Percentiles rank a stretch among this genome's conserved stretches.
Conservation (phyloP, 1,140 invertebrate genomes). For the Orchesella cincta region DNA sequence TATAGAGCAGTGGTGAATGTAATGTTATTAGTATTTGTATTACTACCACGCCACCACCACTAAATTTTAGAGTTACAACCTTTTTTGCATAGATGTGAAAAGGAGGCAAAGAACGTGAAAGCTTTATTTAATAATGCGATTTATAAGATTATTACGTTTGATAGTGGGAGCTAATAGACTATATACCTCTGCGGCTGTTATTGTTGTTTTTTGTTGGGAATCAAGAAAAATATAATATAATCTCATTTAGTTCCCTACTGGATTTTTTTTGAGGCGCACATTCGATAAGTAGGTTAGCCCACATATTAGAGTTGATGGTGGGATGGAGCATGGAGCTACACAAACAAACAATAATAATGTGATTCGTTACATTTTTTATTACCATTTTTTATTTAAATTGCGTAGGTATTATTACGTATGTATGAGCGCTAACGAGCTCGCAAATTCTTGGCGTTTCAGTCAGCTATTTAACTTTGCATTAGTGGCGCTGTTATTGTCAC, state of each 20-base stretch:
- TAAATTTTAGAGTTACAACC: too few relatives aligned
- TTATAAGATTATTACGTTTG: conserved; percentile 29
- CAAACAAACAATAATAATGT: background rate
- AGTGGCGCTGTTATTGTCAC: background rate
- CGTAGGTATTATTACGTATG: background rate
- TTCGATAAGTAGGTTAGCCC: too few relatives aligned
- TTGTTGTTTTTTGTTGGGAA: too few relatives aligned
- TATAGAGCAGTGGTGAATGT: background rate
- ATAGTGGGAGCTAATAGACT: conserved; percentile 1
- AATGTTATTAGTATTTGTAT: background rate
- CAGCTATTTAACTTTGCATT: conserved; percentile 5
- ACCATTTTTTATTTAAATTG: too few relatives aligned
- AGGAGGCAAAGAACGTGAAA: background rate
- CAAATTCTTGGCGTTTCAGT: background rate
- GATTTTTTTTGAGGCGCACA: too few relatives aligned
- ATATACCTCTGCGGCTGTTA: too few relatives aligned
- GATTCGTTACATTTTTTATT: background rate
- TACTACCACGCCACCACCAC: background rate
- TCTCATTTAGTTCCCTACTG: too few relatives aligned
- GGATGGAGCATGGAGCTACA: too few relatives aligned
- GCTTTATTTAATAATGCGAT: conserved; percentile 20
- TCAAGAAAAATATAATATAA: too few relatives aligned
- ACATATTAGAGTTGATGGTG: too few relatives aligned
- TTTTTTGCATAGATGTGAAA: background rate
- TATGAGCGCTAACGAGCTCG: conserved; percentile 4